A percentile compares a stretch with the other conserved stretches of the same genome.
These are phyloP conservation scores for Lepidurus packardi DNA, from an alignment of 1,140 invertebrate genomes.

Conservation along the genomic window DNA sequence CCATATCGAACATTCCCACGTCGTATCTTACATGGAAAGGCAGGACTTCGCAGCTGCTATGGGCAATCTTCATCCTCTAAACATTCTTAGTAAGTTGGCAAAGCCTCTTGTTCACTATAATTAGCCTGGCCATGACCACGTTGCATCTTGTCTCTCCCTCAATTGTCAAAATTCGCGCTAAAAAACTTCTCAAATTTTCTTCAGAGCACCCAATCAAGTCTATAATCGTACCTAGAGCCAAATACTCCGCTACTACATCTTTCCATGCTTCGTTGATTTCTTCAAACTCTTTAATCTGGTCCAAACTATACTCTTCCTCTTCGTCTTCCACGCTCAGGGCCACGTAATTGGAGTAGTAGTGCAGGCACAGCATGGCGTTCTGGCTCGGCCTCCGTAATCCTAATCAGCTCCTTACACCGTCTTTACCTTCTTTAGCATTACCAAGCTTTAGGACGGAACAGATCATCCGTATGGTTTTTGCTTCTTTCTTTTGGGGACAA, in stretches of 20 bases:
- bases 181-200: not conserved
- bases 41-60: not conserved
- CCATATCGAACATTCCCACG: not conserved
- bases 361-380: slow-evolving; percentile 61
- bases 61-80: not conserved
- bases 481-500: too few relatives aligned
- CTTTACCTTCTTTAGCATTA: not conserved
- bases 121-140: not conserved
- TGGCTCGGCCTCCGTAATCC: not conserved
- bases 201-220: not conserved
- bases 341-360: slow-evolving; percentile 69
- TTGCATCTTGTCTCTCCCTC: not conserved
- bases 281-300: slow-evolving; percentile 80
- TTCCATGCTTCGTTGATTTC: slow-evolving; percentile 65
- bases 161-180: not conserved
- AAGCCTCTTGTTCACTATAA: slow-evolving; percentile 13
- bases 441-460: not conserved
- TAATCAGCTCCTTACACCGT: not conserved
- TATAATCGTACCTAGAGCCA: slow-evolving; percentile 57
- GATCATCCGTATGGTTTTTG: too few relatives aligned
- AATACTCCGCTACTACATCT: slow-evolving; percentile 60
- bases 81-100: slow-evolving; percentile 1
- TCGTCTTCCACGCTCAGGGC: slow-evolving; percentile 53
- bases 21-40: not conserved
- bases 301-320: slow-evolving; percentile 63